These are phyloP conservation scores for Apoderus coryli DNA, from an alignment of 2,888 invertebrate species.

Conservation along the genomic window DNA sequence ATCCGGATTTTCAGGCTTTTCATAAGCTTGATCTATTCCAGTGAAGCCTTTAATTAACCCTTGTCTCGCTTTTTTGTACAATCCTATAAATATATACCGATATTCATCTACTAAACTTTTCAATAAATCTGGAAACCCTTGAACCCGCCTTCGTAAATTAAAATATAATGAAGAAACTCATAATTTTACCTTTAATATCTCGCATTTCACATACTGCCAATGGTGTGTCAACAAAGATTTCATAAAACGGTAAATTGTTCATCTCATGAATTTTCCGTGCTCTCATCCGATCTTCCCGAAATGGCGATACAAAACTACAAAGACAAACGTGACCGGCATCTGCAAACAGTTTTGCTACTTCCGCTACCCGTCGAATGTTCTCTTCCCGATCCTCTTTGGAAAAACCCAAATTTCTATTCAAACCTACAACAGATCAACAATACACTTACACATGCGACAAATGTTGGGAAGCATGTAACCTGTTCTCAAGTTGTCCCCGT, in stretches of 20 bases:
- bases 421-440: constrained; percentile 44
- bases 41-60: constrained; percentile 77
- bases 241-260: constrained; percentile 74
- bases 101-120: too few relatives aligned
- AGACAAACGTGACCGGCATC: constrained; percentile 90
- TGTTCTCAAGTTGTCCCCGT: constrained; percentile 91
- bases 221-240: constrained; percentile 89
- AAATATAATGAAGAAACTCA: too few relatives aligned
- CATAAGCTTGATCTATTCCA: constrained; percentile 90
- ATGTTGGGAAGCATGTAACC: constrained; percentile 6
- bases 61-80: constrained; percentile 94
- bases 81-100: constrained; percentile 36
- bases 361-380: constrained; percentile 89
- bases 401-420: constrained; percentile 91
- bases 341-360: constrained; percentile 96
- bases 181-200: constrained; percentile 68
- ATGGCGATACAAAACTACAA: constrained; percentile 94
- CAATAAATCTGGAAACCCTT: too few relatives aligned
- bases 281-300: constrained; percentile 76
- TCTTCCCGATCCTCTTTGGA: constrained; percentile 84
- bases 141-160: too few relatives aligned
- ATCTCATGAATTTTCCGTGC: constrained; percentile 79
- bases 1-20: constrained; percentile 70
- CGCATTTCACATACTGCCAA: constrained; percentile 82
- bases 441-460: too few relatives aligned